Base-by-base conservation (phyloP, 2,113 vertebrate species). In the Pristiophorus japonicus region DNA sequence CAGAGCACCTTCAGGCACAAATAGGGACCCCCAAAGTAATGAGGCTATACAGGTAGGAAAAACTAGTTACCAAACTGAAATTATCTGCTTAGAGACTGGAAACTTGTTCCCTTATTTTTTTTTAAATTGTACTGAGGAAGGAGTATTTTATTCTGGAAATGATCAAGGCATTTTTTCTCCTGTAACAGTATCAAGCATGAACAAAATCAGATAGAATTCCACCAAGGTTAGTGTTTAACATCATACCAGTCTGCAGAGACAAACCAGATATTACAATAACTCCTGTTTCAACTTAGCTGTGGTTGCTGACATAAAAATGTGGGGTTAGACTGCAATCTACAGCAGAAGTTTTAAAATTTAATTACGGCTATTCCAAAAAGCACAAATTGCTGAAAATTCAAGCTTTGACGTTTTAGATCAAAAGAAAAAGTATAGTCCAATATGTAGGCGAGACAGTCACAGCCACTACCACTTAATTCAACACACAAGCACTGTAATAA, bases 391-490 rank as follows among this genome's bases (percentile, higher is more conserved):
- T 18, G 5, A 63, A 90, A 92, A 34, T 92, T 92, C 8, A 92
- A 92, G 88, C 88, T 92, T 92, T 92, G 88, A 92, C 63, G 88
- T 92, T 92, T 63, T 62, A 91, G 59, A 92, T 63, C 88, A 63
- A 92, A 92, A 92, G 55, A 65, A 63, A 92, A 65, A 92, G 65
- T 22, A 63, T n/a, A 18, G 88, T 92, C 88, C 20, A 92, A 92
- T 65, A 63, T 42, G 62, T 92, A 92, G 88, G 59, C 88, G 88
- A 63, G 88, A 92, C 59, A 65, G 59, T 92, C 88, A 91, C 88
- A 92, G 88, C 59, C 34, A 92, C 63, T 92, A 92, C 59, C 88
- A 92, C 55, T 63, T 59, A 92, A 92, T 63, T 92, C 88, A 59
- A 92, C 88, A 92, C 88, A 92, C 65, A 16, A 92, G 88, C 88